Conservation (phyloP, 2,113 vertebrate species). For the Chinchilla lanigera region DNA sequence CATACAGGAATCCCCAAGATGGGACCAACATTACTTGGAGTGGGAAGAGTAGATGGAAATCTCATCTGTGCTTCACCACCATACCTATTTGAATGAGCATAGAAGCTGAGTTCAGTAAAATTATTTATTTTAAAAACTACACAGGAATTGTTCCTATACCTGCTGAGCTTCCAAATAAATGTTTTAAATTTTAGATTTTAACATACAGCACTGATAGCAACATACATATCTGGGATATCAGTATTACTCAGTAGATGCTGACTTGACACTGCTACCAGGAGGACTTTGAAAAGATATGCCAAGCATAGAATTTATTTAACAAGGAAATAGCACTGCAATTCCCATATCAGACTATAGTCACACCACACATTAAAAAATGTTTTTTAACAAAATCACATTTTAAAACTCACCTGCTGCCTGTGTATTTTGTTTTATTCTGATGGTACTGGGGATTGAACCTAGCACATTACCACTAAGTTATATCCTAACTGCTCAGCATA, state of each 20-base stretch:
- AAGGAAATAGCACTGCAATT: neutral
- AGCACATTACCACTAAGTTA: neutral
- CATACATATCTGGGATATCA: neutral
- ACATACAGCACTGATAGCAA: neutral
- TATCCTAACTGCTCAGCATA: too few relatives aligned
- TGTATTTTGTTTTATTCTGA: neutral
- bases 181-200: constrained; percentile 25
- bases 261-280: constrained; percentile 23
- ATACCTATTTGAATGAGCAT: constrained; percentile 87
- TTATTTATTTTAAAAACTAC: neutral
- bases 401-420: neutral
- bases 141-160: neutral
- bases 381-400: neutral
- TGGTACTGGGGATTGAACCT: neutral
- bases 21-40: constrained; percentile 92
- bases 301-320: constrained; percentile 1
- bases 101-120: constrained; percentile 47
- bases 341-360: neutral
- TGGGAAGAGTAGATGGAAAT: constrained; percentile 90
- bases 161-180: constrained; percentile 39
- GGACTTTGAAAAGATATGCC: neutral
- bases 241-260: constrained; percentile 32
- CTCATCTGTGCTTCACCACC: constrained; percentile 98
- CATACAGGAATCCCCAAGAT: constrained; percentile 91
- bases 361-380: neutral